Base-by-base conservation (phyloP, 2,797 vertebrate genomes). In the Anableps anableps region DNA sequence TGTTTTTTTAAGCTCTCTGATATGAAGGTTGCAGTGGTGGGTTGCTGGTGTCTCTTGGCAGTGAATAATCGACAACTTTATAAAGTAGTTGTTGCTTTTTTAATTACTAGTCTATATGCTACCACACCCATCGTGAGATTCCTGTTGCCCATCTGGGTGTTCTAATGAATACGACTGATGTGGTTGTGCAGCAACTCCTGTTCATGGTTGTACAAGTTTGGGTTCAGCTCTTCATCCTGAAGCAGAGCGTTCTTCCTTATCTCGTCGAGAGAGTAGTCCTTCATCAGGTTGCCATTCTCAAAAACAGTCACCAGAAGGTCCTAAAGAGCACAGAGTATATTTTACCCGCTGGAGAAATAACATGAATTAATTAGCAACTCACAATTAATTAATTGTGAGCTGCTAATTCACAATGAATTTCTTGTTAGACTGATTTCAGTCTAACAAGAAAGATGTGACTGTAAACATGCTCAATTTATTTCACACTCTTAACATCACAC, bases 271-370 rank as follows among this genome's bases (percentile, higher is more conserved):
- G 95, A 85, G 90, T 96, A 96, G 73, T 96, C 95, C 83, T 92
- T 90, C 78, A 96, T 43, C 73, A 96, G 84, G 79, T 60, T 86
- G 62, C 95, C 96, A 5, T 96, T 96, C 89, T 96, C 95, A 84
- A 96, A 96, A 73, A 96, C 96, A 0, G 94, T 94, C 86, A 96
- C 95, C 83, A 96, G 90, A 82, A 96, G 88, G 86, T 96, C 95
- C 96, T 96, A 75, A 5, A 34, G 75, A 47, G 5, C 0, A 13
- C 14, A 77, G 8, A 74, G 70, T 26, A 45, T 16, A 66, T 5
- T 53, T 16, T 3, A 41, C 13, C 16, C n/a, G 41, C 34, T 70
- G 9, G 9, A 45, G 19, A 23, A 36, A 31, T 6, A 14, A 34
- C 6, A 6, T 41, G 3, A 41, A 41, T 41, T 41, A 41, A 41